These are phyloP conservation scores for Nannospalax galili DNA, from an alignment of 2,113 vertebrate species.

Conservation along the genomic window DNA sequence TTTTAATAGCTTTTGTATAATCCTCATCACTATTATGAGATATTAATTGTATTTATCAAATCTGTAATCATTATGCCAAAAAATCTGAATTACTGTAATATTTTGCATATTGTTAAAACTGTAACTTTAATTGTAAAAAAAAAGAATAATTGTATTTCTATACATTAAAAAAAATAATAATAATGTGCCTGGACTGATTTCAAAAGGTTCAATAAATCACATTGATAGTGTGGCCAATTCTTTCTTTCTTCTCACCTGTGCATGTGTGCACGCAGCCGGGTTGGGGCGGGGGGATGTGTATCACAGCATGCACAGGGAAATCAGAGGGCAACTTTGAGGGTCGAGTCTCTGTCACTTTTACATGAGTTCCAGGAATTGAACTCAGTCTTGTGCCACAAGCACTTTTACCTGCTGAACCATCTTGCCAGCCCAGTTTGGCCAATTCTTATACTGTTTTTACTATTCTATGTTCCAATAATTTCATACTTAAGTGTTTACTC, in stretches of 20 bases:
- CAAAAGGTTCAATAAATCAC: neutral
- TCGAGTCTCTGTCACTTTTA: neutral
- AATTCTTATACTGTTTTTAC: neutral
- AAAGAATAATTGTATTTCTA: too few species aligned
- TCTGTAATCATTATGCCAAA: too few species aligned
- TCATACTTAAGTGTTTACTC: neutral
- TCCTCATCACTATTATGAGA: too few species aligned
- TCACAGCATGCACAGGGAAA: neutral
- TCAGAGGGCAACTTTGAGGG: neutral
- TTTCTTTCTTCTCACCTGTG: neutral
- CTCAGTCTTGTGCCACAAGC: neutral
- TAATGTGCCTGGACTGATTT: neutral
- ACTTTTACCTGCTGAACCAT: too few species aligned
- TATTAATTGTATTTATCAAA: too few species aligned
- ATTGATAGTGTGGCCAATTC: neutral
- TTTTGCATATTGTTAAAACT: too few species aligned
- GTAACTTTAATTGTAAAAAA: too few species aligned
- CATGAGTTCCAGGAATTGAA: neutral
- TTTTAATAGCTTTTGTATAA: too few species aligned
- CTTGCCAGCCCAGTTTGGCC: neutral
- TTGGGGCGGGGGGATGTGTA: neutral
- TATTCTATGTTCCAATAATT: neutral
- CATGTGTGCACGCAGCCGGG: neutral
- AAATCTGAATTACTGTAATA: too few species aligned
- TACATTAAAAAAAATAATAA: too few species aligned